Base-by-base conservation (phyloP, 2,113 vertebrate genomes). In the Thalassoma bifasciatum region DNA sequence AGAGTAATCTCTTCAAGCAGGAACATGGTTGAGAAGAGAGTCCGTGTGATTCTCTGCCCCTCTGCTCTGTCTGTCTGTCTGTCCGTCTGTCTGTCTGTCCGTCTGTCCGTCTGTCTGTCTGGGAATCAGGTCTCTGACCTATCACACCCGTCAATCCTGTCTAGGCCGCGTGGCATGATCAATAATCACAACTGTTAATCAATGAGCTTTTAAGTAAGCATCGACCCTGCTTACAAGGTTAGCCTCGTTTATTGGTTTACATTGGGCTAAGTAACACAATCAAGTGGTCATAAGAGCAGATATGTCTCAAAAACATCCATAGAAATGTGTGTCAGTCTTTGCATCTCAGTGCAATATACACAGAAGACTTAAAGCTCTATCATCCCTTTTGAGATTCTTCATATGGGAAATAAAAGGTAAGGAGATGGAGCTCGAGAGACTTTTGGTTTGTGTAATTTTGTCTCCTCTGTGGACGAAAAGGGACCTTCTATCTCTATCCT, bases 121-220 rank as follows among this genome's bases (percentile, higher is more conserved):
- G 51, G 17, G 74, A 66, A 71, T 79, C 66, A 60, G 42, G 61
- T 64, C 72, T 53, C 62, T 59, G 69, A 86, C 83, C 91, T 73
- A 83, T 91, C 89, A 88, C 89, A 87, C 82, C 79, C 77, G 88
- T 94, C 91, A 87, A 81, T 90, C 85, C 82, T 72, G 92, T 93
- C 89, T 87, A 83, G 83, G 76, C 81, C 75, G 66, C 90, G 89
- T 91, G 90, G 80, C 90, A 79, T 65, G 83, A 92, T 95, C 93
- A 90, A 94, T 95, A 93, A 95, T 94, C 88, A 91, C 93, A 94
- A 94, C 92, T 94, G 93, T 94, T 94, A 94, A 94, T 95, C 93
- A 86, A 93, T 94, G 83, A 89, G 88, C 92, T 93, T 95, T 93
- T 93, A 94, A 94, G 94, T 93, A 93, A 93, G 91, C 86, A 93